Evolutionary conservation across 2,113 vertebrate species (phyloP).

Genomic region (Cheirogaleus medius): DNA sequence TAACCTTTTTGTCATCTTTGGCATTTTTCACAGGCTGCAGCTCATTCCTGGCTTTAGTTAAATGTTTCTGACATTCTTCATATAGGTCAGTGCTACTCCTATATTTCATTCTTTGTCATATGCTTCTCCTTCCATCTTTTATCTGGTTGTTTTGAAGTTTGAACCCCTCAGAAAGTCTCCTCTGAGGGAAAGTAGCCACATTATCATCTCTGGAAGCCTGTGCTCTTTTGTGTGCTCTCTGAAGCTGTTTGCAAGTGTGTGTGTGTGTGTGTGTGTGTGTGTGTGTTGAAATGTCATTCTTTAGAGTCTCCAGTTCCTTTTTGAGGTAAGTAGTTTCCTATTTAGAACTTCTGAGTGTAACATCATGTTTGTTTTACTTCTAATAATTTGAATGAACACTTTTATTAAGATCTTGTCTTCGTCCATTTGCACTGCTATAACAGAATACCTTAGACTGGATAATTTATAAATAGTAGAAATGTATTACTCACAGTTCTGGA

Average conservation of each 20-base stretch:
- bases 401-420: background rate
- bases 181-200: background rate
- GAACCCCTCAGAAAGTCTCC: background rate
- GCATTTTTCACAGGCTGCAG: conserved; percentile 28
- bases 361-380: background rate
- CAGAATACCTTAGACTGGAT: background rate
- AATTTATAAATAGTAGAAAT: background rate
- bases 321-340: background rate
- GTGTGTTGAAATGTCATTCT: background rate
- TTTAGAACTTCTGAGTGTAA: background rate
- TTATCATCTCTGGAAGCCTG: background rate
- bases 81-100: background rate
- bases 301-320: background rate
- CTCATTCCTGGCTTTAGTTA: conserved; percentile 33
- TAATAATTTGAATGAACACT: background rate
- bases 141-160: background rate
- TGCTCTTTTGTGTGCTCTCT: background rate
- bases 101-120: background rate
- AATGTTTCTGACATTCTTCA: conserved; percentile 35
- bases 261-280: background rate
- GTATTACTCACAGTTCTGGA: background rate
- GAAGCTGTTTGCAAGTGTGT: background rate
- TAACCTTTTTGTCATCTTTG: conserved; percentile 45
- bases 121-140: background rate
- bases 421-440: background rate